Evolutionary conservation across 2,797 vertebrate species (phyloP), one percentile per base, ranked within the genome.

Genomic region (Sarcoramphus papa): DNA sequence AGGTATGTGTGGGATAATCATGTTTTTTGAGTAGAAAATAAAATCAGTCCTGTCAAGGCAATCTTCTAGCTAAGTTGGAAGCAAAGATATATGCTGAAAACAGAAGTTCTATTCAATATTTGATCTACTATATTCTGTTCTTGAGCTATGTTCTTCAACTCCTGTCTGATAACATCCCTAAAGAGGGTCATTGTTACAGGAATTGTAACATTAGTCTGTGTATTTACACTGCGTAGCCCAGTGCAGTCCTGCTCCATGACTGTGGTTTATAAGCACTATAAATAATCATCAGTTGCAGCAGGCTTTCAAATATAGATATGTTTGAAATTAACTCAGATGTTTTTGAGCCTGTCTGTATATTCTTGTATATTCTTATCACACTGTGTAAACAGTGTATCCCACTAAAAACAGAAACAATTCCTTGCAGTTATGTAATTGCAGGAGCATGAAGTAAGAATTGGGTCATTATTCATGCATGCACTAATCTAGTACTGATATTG

Each of bases 231-330:
- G 37, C 6, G 3, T 14, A 74, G 72, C 75, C 56, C 53, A 16
- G 31, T 51, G 57, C 41, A 33, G 92, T 57, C 76, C 62, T 81
- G 84, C 85, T 81, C 62, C 37, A 2, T n/a, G 51, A 5, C 80
- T 78, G 9, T 65, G 63, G 51, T 73, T 93, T 93, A 76, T 64
- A 85, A 68, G 47, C 56, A 60, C 89, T 89, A 56, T 93, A 94
- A 95, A 92, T 90, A 94, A 70, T 83, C 43, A n/a, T 72, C 84
- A 57, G 37, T 88, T 85, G 76, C 84, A 89, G 70, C 69, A 87
- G 35, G 67, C 51, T 75, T 86, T 92, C 92, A 87, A 69, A 83
- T 88, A 78, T 28, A 95, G 76, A 33, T 35, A 45, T 74, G 82
- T 77, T 90, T 95, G 91, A 79, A 67, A 85, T 79, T 37, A 91